Evolutionary conservation across 2,888 invertebrate species (phyloP).

Genomic region (Hemaris fuciformis): DNA sequence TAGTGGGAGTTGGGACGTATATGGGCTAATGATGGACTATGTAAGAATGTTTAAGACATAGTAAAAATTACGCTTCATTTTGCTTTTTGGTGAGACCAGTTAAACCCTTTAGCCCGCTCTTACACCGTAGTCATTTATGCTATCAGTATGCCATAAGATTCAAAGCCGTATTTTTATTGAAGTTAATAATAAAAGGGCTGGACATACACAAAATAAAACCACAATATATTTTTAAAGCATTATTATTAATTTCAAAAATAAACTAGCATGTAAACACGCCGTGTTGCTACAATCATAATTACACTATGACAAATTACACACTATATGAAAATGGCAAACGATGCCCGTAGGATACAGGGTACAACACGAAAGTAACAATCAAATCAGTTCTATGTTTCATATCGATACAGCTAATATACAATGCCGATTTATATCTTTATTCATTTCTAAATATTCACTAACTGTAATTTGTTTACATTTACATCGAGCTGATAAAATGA

Average conservation of each 20-base stretch:
- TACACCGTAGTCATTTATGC: too few species aligned
- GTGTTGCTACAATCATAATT: slow-evolving; percentile 67
- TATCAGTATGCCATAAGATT: too few species aligned
- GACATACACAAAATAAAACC: slow-evolving; percentile 1
- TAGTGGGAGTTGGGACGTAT: too few species aligned
- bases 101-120: too few species aligned
- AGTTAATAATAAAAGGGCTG: background rate
- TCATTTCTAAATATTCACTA: slow-evolving; percentile 62
- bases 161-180: too few species aligned
- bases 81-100: too few species aligned
- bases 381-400: slow-evolving; percentile 67
- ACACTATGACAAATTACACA: slow-evolving; percentile 74
- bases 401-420: slow-evolving; percentile 62
- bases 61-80: too few species aligned
- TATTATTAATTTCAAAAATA: slow-evolving; percentile 77
- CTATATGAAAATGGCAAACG: slow-evolving; percentile 51
- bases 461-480: slow-evolving; percentile 66
- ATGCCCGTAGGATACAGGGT: slow-evolving; percentile 29
- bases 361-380: slow-evolving; percentile 39
- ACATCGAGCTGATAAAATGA: slow-evolving; percentile 27
- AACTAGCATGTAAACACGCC: slow-evolving; percentile 76
- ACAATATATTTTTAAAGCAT: slow-evolving; percentile 60
- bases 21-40: too few species aligned
- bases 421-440: slow-evolving; percentile 57
- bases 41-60: too few species aligned